Evolutionary conservation across 1,140 invertebrate species (phyloP), one percentile per base, ranked within the genome.

Genomic region (Caenorhabditis brenneri): DNA sequence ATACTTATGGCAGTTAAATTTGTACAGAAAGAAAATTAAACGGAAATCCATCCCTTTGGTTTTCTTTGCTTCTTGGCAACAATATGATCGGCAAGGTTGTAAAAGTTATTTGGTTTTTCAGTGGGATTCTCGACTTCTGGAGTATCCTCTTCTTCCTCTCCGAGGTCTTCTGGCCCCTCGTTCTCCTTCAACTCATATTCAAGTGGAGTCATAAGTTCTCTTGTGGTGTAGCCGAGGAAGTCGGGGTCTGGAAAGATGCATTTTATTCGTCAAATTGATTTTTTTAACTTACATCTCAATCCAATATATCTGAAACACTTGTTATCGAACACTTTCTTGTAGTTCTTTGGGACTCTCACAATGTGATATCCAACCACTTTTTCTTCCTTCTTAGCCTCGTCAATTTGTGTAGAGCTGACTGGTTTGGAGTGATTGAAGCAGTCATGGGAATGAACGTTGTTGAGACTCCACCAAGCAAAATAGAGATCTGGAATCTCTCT

Each of bases 401-500:
- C 65, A 0, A 74, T 42, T 24, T 74, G 19, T 4, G 2, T 42
- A 19, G 65, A 74, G 36, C 15, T 42, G 33, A 74, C 36, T n/a
- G 65, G 36, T 22, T 42, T 42, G 2, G 65, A 74, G 36, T 74
- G 36, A n/a, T 74, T 46, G 27, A 42, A 12, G 36, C 65, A 46
- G 36, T 74, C 65, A n/a, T 74, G 65, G 36, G 33, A 42, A 9
- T 74, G 65, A 0, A 42, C 65, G n/a, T 74, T 24, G 2, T n/a
- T 6, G 65, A 74, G 36, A 15, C 65, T 74, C 65, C 65, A 74
- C 65, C 65, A 74, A 10, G 65, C 65, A 74, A 22, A 74, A n/a
- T 42, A 74, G n/a, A 74, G 65, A 74, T 74, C 65, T 22, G 65
- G 65, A 74, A 74, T 42, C 16, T 74, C 65, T 27, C 65, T 74